Evolutionary conservation across 92 coral and sea anemone species (phyloP).

Genomic region (Chrysogorgia sp.): DNA sequence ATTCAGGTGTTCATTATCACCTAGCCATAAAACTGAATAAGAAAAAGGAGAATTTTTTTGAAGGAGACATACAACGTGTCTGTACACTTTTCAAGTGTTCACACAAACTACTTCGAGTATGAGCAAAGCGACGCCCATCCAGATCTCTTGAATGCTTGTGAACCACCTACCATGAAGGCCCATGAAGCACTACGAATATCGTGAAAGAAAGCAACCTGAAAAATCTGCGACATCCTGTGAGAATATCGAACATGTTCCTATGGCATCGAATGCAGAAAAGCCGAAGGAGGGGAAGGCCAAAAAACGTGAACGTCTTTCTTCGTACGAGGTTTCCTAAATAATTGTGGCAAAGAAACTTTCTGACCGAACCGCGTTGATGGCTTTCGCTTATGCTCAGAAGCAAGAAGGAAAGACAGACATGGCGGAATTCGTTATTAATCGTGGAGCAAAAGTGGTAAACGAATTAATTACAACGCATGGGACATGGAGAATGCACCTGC

Average conservation of each 20-base stretch:
- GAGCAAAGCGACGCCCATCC: constrained; percentile 40
- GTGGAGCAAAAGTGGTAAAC: neutral
- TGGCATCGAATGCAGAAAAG: neutral
- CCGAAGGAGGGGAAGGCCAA: neutral
- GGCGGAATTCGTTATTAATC: constrained; percentile 3
- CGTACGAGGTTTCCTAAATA: constrained; percentile 22
- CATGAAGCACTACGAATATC: neutral
- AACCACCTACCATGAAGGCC: neutral
- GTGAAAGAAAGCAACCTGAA: neutral
- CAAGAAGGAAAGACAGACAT: neutral
- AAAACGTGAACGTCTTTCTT: neutral
- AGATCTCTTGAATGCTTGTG: neutral
- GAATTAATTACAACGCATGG: constrained; percentile 2
- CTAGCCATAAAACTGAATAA: constrained; percentile 20
- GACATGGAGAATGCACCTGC: constrained; percentile 20
- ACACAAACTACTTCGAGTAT: constrained; percentile 13
- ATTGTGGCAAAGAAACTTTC: neutral
- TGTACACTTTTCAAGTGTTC: constrained; percentile 38
- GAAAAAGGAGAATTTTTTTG: constrained; percentile 6
- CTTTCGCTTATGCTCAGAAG: neutral
- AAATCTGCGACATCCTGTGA: neutral
- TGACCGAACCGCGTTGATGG: neutral
- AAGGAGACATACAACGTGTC: constrained; percentile 17
- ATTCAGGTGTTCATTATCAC: constrained; percentile 38
- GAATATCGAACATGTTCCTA: neutral